These are phyloP conservation scores for Microctonus brassicae DNA, from an alignment of 2,888 invertebrate species.

Conservation along the genomic window DNA sequence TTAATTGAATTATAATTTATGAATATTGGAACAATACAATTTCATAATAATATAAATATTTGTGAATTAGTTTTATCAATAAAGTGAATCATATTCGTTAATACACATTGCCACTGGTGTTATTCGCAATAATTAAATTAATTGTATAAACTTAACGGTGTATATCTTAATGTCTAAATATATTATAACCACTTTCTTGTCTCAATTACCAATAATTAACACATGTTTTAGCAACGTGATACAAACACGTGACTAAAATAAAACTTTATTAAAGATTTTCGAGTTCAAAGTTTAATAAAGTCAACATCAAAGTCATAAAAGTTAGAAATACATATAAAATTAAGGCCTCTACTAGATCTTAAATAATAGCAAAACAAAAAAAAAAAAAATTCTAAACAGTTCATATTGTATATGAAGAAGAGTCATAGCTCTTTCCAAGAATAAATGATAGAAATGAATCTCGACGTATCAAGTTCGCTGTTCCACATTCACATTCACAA, in stretches of 20 bases:
- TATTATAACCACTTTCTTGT: not conserved
- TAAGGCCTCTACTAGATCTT: no score
- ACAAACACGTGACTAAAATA: not conserved
- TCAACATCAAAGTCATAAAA: no score
- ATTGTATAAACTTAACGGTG: not conserved
- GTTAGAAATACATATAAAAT: no score
- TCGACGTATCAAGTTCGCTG: not conserved
- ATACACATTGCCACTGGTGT: not conserved
- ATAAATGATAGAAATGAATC: not conserved
- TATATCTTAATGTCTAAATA: not conserved
- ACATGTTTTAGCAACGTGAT: not conserved
- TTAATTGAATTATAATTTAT: not conserved
- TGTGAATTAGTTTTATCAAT: not conserved
- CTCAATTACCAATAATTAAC: not conserved
- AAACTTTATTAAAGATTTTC: no score
- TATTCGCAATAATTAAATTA: not conserved
- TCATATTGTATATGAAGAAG: not conserved
- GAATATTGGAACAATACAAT: not conserved
- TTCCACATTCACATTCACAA: not conserved
- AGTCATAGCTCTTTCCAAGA: not conserved
- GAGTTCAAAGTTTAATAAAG: no score
- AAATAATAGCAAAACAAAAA: no score
- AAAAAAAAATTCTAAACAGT: not conserved
- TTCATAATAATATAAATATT: not conserved
- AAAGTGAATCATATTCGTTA: not conserved